These are phyloP conservation scores for Cygnus atratus DNA, from an alignment of 2,113 vertebrate genomes.

Conservation along the genomic window DNA sequence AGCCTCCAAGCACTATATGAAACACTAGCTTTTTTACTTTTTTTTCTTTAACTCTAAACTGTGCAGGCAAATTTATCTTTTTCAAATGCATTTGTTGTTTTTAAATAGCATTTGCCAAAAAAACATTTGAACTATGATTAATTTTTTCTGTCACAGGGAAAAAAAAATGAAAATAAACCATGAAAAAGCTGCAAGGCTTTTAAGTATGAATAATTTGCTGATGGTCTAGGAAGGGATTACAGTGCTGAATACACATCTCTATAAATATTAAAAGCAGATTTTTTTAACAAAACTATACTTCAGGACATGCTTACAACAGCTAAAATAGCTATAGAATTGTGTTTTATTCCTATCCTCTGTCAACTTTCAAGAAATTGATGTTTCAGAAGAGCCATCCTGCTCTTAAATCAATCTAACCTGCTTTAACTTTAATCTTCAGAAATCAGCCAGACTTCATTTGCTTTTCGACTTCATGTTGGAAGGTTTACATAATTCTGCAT, in stretches of 20 bases:
- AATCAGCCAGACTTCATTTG: not conserved
- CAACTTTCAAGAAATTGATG: not conserved
- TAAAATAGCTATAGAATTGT: not conserved
- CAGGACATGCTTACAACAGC: not conserved
- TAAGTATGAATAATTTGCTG: conserved; percentile 59
- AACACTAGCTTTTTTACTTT: not conserved
- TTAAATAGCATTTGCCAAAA: conserved; percentile 65
- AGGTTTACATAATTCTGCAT: not conserved
- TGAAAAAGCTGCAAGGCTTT: conserved; percentile 56
- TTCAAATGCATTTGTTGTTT: conserved; percentile 46
- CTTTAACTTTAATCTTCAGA: not conserved
- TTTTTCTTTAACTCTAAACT: not conserved
- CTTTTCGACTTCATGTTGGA: not conserved
- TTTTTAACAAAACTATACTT: conserved; percentile 2
- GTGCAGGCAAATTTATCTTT: not conserved
- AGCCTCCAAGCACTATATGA: not conserved
- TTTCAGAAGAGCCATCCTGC: not conserved
- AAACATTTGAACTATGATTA: conserved; percentile 65
- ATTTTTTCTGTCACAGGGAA: conserved; percentile 56
- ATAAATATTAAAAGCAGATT: not conserved
- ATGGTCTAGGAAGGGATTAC: conserved; percentile 39
- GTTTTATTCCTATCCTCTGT: not conserved
- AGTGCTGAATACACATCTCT: not conserved
- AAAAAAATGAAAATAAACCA: conserved; percentile 40
- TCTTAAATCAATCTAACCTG: not conserved